A percentile compares a stretch with the other conserved stretches of the same genome.
phyloP scores from a whole-genome alignment of 2,888 invertebrate species.

The Resseliella maxima region DNA sequence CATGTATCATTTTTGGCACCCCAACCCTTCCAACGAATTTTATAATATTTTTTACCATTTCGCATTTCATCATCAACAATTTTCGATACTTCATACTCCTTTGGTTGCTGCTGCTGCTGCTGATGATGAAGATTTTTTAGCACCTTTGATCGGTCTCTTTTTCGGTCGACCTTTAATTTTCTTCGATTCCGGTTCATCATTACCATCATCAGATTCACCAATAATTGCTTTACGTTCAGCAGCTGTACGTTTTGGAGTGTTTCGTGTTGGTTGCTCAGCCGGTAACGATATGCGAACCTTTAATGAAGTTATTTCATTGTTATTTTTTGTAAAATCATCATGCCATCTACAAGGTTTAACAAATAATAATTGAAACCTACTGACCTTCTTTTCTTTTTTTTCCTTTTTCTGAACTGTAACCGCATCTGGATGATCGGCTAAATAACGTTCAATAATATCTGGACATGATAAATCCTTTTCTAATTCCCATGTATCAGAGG shows the following conservation, averaged over 20 bases:
- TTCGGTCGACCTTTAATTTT: not conserved
- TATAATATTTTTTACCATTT: slow-evolving; percentile 75
- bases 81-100: slow-evolving; percentile 71
- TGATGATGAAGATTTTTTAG: too few species aligned
- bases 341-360: slow-evolving; percentile 10
- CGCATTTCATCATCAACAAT: slow-evolving; percentile 77
- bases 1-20: slow-evolving; percentile 77
- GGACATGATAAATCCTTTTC: slow-evolving; percentile 78
- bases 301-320: not conserved
- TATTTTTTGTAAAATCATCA: not conserved
- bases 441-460: slow-evolving; percentile 73
- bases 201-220: not conserved
- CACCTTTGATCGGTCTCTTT: slow-evolving; percentile 3
- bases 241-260: not conserved
- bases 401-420: not conserved
- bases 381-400: slow-evolving; percentile 63
- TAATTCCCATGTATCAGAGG: slow-evolving; percentile 81
- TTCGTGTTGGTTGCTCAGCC: not conserved
- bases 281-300: slow-evolving; percentile 57
- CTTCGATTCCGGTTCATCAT: not conserved
- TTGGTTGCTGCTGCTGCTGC: not conserved
- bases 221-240: not conserved
- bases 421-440: slow-evolving; percentile 53
- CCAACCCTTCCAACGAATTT: slow-evolving; percentile 85
- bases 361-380: not conserved